Percentiles rank a stretch among this genome's conserved stretches.
phyloP scores from a whole-genome alignment of 1,140 invertebrate species.

The Formica selysi region DNA sequence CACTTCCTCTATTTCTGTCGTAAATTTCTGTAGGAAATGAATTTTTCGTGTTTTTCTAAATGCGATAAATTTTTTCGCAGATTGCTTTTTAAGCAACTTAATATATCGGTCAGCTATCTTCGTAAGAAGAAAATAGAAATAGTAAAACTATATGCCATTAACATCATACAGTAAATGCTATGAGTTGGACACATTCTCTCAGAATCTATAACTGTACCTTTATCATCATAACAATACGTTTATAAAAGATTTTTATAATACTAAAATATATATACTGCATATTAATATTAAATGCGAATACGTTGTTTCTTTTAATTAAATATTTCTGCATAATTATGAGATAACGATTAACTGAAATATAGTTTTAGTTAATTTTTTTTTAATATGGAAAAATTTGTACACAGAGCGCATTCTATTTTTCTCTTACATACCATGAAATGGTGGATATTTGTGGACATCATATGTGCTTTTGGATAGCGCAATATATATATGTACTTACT shows the following conservation, averaged over 20 bases:
- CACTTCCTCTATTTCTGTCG: conserved; percentile 2
- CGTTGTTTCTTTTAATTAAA: neutral
- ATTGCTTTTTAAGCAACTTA: conserved; percentile 18
- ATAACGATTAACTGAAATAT: neutral
- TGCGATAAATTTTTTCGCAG: neutral
- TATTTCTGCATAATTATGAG: no score
- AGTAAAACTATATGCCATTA: neutral
- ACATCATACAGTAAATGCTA: neutral
- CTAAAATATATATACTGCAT: neutral
- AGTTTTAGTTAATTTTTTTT: neutral
- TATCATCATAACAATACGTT: neutral
- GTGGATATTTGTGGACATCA: neutral
- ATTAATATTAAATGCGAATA: neutral
- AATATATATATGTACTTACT: neutral
- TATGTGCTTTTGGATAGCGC: neutral
- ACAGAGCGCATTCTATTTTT: neutral
- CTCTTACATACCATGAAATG: neutral
- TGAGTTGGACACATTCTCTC: neutral
- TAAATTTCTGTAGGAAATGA: conserved; percentile 36
- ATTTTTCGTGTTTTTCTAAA: conserved; percentile 4
- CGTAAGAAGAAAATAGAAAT: neutral
- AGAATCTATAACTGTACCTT: neutral
- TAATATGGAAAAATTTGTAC: conserved; percentile 8
- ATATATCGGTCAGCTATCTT: neutral
- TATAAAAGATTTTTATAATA: neutral